A percentile compares a stretch with the other conserved stretches of the same genome.
phyloP scores from a whole-genome alignment of 1,140 invertebrate species.

The Lepidurus arcticus region DNA sequence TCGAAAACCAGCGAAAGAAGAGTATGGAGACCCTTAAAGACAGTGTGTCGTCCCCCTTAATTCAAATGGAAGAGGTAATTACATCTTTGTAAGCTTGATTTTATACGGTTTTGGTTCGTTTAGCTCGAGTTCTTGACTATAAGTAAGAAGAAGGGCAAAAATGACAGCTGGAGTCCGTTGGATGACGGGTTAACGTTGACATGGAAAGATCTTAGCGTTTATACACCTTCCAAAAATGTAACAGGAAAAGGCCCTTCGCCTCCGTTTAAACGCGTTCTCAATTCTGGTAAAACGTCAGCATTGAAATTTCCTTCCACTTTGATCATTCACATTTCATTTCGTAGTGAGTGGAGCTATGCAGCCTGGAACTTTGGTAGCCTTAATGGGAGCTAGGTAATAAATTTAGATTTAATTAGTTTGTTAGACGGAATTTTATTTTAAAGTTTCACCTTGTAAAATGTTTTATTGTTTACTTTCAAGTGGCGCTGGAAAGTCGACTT shows the following conservation, averaged over 20 bases:
- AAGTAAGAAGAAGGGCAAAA: neutral
- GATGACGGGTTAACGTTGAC: conserved; percentile 58
- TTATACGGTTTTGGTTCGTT: neutral
- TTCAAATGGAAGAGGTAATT: neutral
- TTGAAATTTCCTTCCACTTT: conserved; percentile 26
- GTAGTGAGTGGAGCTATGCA: conserved; percentile 45
- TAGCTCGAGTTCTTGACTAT: conserved; percentile 2
- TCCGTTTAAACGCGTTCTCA: conserved; percentile 60
- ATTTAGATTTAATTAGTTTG: neutral
- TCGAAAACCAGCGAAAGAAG: neutral
- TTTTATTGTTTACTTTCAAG: conserved; percentile 29
- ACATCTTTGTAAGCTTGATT: neutral
- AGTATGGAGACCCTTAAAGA: neutral
- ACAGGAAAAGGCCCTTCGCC: conserved; percentile 32
- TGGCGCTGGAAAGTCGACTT: conserved; percentile 50
- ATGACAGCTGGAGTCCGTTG: conserved; percentile 34
- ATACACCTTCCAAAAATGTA: conserved; percentile 43
- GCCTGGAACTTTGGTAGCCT: conserved; percentile 46
- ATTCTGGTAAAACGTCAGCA: conserved; percentile 53
- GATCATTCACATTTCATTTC: conserved; percentile 25
- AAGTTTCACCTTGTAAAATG: neutral
- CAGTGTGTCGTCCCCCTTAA: neutral
- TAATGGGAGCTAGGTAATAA: conserved; percentile 45
- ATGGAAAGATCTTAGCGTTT: conserved; percentile 67
- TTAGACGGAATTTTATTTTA: neutral